phyloP scores from a whole-genome alignment of 2,113 vertebrate species.

The Conger conger region DNA sequence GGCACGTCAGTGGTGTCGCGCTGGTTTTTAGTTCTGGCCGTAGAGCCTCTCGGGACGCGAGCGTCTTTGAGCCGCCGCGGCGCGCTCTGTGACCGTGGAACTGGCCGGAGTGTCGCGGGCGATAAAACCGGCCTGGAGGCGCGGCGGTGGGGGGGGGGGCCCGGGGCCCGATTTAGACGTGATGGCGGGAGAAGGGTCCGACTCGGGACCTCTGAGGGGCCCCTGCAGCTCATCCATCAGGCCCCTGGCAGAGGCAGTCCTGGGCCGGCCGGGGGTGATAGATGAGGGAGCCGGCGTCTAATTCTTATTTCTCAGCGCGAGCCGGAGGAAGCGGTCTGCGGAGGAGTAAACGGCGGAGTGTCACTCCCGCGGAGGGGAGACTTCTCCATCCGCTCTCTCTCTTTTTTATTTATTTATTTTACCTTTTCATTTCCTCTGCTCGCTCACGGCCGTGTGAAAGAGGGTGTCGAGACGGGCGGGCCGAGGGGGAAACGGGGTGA shows the following conservation, averaged over 20 bases:
- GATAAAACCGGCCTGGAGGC: neutral
- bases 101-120: neutral
- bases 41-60: too few species aligned
- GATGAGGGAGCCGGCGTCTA: slow-evolving; percentile 44
- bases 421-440: neutral
- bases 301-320: slow-evolving; percentile 42
- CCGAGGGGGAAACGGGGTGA: neutral
- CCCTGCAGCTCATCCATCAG: slow-evolving; percentile 48
- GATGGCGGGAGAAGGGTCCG: slow-evolving; percentile 30
- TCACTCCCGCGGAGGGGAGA: slow-evolving; percentile 32
- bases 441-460: neutral
- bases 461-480: neutral
- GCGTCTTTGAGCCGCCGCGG: too few species aligned
- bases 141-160: neutral
- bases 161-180: slow-evolving; percentile 41
- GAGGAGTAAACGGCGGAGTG: slow-evolving; percentile 33
- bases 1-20: too few species aligned
- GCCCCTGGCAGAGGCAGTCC: slow-evolving; percentile 36
- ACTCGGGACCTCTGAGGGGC: slow-evolving; percentile 41
- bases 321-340: slow-evolving; percentile 21
- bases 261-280: slow-evolving; percentile 44
- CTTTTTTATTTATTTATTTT: neutral
- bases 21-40: too few species aligned
- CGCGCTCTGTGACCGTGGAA: too few species aligned
- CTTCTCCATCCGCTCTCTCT: too few species aligned